Evolutionary conservation across 2,113 vertebrate genomes (phyloP), one percentile per base, ranked within the genome.

Genomic region (Tragulus kanchil): DNA sequence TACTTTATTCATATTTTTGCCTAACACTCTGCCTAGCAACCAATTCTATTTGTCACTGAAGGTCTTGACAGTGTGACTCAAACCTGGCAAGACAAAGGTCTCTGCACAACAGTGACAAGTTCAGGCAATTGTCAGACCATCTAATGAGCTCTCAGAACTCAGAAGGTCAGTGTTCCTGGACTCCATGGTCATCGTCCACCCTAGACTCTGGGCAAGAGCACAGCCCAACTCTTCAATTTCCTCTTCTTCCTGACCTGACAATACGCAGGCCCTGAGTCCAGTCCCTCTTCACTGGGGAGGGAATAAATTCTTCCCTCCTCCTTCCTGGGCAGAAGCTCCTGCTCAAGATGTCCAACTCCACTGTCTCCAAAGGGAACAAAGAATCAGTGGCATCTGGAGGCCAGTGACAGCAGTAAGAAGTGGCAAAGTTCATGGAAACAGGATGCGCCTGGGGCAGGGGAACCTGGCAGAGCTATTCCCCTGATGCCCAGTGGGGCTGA

Each of bases 321-420:
- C 50, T 65, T 93, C 71, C 85, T 10, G 42, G 28, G 65, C 6
- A 95, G 58, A 93, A 85, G 73, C 26, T 85, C 54, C 42, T 42
- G 67, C 36, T 25, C 28, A 52, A 11, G 36, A 45, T 14, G 16
- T 36, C 8, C 15, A 58, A 26, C 10, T 69, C 45, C 11, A 65
- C 28, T 64, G 26, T 78, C 48, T 62, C 73, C 61, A 87, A 67
- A 59, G 31, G 62, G 14, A 62, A 14, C 19, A 58, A 19, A n/a
- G 26, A 14, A 3, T 5, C 4, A 5, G 11, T 50, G n/a, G 15
- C 0, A 0, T 1, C n/a, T 52, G 8, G 42, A 52, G 16, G 64
- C 11, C 69, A 82, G 10, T 1, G 64, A 67, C 28, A 52, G 42
- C 31, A 69, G 45, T 26, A 82, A 48, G 31, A 89, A 69, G 26